phyloP scores from a whole-genome alignment of 2,888 invertebrate species.

The Spilarctia lutea region DNA sequence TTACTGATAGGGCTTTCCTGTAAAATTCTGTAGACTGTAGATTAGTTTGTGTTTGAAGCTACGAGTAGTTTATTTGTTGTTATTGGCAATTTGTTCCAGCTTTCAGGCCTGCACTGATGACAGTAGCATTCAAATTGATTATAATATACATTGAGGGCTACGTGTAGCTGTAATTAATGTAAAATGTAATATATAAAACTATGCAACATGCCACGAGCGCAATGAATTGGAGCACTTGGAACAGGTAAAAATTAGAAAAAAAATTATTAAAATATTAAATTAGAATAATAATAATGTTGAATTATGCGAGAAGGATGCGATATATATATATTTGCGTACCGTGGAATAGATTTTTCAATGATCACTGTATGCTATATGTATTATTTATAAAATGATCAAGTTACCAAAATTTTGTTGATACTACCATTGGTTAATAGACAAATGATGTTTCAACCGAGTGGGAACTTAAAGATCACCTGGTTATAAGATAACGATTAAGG shows the following conservation, averaged over 20 bases:
- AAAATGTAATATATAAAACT: not conserved
- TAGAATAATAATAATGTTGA: not conserved
- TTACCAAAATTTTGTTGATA: not conserved
- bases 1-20: conserved; percentile 41
- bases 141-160: not conserved
- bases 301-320: too few relatives aligned
- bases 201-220: not conserved
- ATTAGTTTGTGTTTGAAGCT: conserved; percentile 15
- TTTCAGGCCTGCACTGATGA: not conserved
- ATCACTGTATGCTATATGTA: not conserved
- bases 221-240: not conserved
- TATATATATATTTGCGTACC: too few relatives aligned
- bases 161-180: not conserved
- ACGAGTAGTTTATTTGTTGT: not conserved
- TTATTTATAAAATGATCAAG: not conserved
- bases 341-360: not conserved
- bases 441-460: not conserved
- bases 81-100: not conserved
- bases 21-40: conserved; percentile 35
- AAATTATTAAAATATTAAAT: not conserved
- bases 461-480: not conserved
- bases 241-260: not conserved
- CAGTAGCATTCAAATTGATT: not conserved
- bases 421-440: not conserved
- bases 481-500: not conserved